A percentile compares a stretch with the other conserved stretches of the same genome.
phyloP scores from a whole-genome alignment of 2,113 vertebrate species.

The Cinclus cinclus region DNA sequence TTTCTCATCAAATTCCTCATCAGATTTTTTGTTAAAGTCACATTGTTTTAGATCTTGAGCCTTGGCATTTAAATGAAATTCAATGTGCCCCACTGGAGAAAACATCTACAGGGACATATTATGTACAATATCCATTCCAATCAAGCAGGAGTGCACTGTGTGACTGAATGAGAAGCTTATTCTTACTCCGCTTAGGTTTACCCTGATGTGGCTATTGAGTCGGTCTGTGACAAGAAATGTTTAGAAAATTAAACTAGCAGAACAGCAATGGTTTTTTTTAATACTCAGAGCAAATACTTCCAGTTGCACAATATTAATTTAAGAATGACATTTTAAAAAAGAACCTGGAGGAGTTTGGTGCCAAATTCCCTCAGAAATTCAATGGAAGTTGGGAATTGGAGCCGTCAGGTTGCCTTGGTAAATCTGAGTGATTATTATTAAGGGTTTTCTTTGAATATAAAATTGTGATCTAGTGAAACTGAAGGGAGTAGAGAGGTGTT shows the following conservation, averaged over 20 bases:
- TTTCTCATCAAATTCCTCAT: slow-evolving; percentile 88
- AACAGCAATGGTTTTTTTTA: slow-evolving; percentile 30
- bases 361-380: slow-evolving; percentile 6
- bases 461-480: background rate
- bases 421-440: background rate
- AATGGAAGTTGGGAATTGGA: background rate
- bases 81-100: slow-evolving; percentile 80
- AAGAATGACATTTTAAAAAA: background rate
- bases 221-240: slow-evolving; percentile 66
- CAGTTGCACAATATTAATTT: slow-evolving; percentile 66
- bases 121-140: slow-evolving; percentile 82
- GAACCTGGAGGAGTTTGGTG: background rate
- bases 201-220: slow-evolving; percentile 78
- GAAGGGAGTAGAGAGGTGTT: background rate
- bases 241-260: slow-evolving; percentile 78
- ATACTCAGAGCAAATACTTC: slow-evolving; percentile 69
- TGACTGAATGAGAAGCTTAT: slow-evolving; percentile 75
- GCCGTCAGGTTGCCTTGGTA: background rate
- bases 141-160: slow-evolving; percentile 73
- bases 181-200: slow-evolving; percentile 72
- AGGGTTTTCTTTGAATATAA: background rate
- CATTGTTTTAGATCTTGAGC: slow-evolving; percentile 85
- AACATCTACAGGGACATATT: slow-evolving; percentile 83
- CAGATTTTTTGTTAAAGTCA: slow-evolving; percentile 85
- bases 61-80: slow-evolving; percentile 86